phyloP scores from a whole-genome alignment of 2,888 invertebrate species.

The Antheraea assamensis region DNA sequence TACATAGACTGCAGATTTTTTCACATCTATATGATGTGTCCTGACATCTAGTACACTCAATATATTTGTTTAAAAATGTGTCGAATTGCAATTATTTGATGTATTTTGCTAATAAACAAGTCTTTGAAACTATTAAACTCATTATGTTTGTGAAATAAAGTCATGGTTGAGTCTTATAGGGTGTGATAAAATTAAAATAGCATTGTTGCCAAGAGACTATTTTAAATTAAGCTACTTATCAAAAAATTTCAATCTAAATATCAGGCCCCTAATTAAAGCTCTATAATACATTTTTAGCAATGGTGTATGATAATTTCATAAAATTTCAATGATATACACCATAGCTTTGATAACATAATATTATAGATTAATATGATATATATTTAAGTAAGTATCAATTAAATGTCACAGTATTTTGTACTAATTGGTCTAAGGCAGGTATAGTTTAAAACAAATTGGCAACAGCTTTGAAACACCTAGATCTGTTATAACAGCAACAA shows the following conservation, averaged over 20 bases:
- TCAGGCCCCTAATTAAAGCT: neutral
- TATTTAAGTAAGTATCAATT: neutral
- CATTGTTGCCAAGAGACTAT: neutral
- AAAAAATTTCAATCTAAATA: neutral
- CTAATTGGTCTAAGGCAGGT: slow-evolving; percentile 25
- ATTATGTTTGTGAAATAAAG: neutral
- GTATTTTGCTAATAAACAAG: neutral
- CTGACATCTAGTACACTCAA: no score
- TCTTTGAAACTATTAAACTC: neutral
- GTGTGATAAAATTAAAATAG: neutral
- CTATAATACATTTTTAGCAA: neutral
- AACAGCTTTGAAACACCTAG: neutral
- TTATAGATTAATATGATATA: neutral
- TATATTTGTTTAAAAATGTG: no score
- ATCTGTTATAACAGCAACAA: slow-evolving; percentile 32
- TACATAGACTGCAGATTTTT: no score
- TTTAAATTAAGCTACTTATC: neutral
- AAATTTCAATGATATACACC: neutral
- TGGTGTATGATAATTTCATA: neutral
- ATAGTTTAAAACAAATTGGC: neutral
- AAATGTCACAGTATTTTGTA: slow-evolving; percentile 38
- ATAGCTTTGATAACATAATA: no score
- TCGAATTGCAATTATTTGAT: neutral
- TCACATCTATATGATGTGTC: no score
- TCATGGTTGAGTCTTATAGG: neutral